Evolutionary conservation across 2,797 vertebrate genomes (phyloP), one percentile per base, ranked within the genome.

Genomic region (Phalloptychus januarius): DNA sequence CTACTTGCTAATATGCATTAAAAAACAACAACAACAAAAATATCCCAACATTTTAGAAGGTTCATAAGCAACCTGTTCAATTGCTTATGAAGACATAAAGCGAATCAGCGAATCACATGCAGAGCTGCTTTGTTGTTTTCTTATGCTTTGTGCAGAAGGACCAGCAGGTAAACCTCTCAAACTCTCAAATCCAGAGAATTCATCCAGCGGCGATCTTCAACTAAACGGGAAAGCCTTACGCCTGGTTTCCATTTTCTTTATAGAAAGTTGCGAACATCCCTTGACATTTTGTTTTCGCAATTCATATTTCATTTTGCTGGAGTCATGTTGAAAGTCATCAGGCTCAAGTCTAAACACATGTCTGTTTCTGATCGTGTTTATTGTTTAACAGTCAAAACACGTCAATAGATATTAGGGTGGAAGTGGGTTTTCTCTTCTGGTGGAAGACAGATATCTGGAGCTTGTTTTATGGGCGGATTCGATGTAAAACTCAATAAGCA

Each of bases 341-440:
- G 61, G 50, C 71, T 42, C 36, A 5, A 10, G 8, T 71, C 28
- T 45, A 25, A 33, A 38, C 45, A 73, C 25, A 50, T 48, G n/a
- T 75, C 65, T 75, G 72, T 71, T 48, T 80, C 52, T 48, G 42
- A 80, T 80, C 42, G 28, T 13, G 11, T 71, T 44, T 25, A 71
- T 61, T 58, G 38, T 44, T 42, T 25, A 45, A n/a, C 71, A 6
- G 33, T 16, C 44, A 7, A 28, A 23, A 45, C 36, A 46, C 23
- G 16, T 58, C 58, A 38, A 45, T 45, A 36, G 28, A 71, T 33
- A 36, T 71, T 45, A 58, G 54, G 28, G 36, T 33, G 42, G 12
- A 10, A 36, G 15, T 50, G 18, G 44, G 44, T 61, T 71, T 45
- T 16, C 33, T 3, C 65, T 28, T 25, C 61, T 4, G 2, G 4